phyloP scores from a whole-genome alignment of 2,888 invertebrate species.

The Phalera bucephala region DNA sequence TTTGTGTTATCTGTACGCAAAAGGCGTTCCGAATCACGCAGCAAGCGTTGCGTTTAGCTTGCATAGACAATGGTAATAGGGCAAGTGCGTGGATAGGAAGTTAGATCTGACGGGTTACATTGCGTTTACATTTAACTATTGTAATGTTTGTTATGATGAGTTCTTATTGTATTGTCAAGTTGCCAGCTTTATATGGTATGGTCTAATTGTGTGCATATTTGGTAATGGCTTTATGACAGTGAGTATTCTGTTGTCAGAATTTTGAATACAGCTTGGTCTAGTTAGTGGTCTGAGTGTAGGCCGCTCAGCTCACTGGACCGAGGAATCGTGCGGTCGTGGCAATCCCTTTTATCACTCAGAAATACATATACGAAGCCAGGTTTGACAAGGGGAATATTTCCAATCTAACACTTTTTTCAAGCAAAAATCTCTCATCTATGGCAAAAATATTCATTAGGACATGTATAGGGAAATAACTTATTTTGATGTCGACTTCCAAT shows the following conservation, averaged over 20 bases:
- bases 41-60: conserved; percentile 52
- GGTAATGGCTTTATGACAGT: background rate
- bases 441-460: too few relatives aligned
- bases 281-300: too few relatives aligned
- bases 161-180: conserved; percentile 1
- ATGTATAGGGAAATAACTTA: too few relatives aligned
- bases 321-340: too few relatives aligned
- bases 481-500: too few relatives aligned
- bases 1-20: conserved; percentile 48
- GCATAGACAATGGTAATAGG: conserved; percentile 69
- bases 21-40: conserved; percentile 70
- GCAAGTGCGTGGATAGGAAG: conserved; percentile 61
- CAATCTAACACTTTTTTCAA: too few relatives aligned
- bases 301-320: too few relatives aligned
- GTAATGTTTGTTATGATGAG: conserved; percentile 19
- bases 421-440: too few relatives aligned
- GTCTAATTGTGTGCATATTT: conserved; percentile 1
- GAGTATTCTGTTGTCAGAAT: background rate
- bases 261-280: too few relatives aligned
- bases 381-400: too few relatives aligned
- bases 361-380: too few relatives aligned
- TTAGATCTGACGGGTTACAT: conserved; percentile 63
- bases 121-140: conserved; percentile 26
- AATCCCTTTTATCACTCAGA: too few relatives aligned
- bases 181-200: background rate